Evolutionary conservation across 1,140 invertebrate species (phyloP).

Genomic region (Berghia stephanieae): DNA sequence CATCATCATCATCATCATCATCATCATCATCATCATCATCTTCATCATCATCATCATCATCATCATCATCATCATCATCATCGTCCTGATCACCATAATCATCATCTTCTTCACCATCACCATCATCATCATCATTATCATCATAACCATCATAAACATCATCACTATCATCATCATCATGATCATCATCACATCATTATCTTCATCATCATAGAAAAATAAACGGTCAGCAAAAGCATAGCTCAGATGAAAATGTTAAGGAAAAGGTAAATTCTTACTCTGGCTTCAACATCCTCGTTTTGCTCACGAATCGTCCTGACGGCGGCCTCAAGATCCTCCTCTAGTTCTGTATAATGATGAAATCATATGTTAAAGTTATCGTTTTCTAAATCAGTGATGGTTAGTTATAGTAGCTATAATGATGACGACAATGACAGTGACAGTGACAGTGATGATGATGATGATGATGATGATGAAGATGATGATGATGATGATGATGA

Average conservation of each 20-base stretch:
- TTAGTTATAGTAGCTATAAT: neutral
- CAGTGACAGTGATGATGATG: too few relatives aligned
- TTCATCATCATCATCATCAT: neutral
- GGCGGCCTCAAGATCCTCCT: constrained; percentile 57
- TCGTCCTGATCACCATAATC: too few relatives aligned
- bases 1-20: too few relatives aligned
- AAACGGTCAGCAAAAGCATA: too few relatives aligned
- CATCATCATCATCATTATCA: too few relatives aligned
- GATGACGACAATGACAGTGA: neutral
- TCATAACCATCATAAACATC: too few relatives aligned
- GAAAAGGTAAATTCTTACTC: too few relatives aligned
- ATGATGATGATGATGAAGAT: neutral
- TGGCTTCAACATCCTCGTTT: constrained; percentile 49
- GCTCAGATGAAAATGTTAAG: too few relatives aligned
- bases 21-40: neutral
- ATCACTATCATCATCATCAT: too few relatives aligned
- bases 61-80: constrained; percentile 9
- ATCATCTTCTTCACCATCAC: too few relatives aligned
- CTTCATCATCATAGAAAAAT: too few relatives aligned
- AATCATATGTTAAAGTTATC: neutral
- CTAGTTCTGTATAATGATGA: constrained; percentile 35
- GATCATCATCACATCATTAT: neutral
- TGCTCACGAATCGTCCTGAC: constrained; percentile 55
- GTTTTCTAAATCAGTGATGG: constrained; percentile 27
- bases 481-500: neutral